Evolutionary conservation across 2,888 invertebrate species (phyloP).

Genomic region (Saturnia pavonia): DNA sequence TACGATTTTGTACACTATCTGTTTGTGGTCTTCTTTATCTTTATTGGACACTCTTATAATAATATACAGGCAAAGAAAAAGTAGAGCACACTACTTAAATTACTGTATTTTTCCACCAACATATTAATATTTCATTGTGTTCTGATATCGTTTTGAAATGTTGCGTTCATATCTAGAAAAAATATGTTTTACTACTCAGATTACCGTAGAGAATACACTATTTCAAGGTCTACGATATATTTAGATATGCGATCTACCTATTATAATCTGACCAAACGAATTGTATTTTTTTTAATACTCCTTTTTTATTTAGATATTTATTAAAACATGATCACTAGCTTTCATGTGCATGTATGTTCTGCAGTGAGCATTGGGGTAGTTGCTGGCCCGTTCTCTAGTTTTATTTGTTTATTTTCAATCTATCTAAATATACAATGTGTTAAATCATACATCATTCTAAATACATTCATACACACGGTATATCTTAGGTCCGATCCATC

Average conservation of each 20-base stretch:
- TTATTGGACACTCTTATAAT: background rate
- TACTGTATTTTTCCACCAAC: background rate
- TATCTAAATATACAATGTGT: no score
- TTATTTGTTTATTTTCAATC: no score
- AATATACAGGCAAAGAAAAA: background rate
- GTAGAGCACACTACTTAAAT: background rate
- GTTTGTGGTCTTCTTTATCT: background rate
- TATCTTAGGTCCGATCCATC: no score
- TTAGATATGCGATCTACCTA: background rate
- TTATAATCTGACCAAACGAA: background rate
- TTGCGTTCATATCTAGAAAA: constrained; percentile 2
- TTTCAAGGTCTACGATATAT: background rate
- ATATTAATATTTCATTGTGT: constrained; percentile 4
- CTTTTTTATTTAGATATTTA: no score
- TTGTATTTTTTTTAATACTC: no score
- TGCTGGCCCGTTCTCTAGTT: no score
- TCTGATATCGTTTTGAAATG: constrained; percentile 2
- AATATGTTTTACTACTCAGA: background rate
- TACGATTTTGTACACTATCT: background rate
- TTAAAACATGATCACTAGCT: no score
- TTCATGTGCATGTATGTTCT: no score
- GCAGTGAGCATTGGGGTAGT: no score
- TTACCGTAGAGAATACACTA: constrained; percentile 1
- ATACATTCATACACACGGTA: no score
- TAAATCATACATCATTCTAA: no score